Base-by-base conservation (phyloP, 2,888 invertebrate genomes). In the Tetranychus piercei region DNA sequence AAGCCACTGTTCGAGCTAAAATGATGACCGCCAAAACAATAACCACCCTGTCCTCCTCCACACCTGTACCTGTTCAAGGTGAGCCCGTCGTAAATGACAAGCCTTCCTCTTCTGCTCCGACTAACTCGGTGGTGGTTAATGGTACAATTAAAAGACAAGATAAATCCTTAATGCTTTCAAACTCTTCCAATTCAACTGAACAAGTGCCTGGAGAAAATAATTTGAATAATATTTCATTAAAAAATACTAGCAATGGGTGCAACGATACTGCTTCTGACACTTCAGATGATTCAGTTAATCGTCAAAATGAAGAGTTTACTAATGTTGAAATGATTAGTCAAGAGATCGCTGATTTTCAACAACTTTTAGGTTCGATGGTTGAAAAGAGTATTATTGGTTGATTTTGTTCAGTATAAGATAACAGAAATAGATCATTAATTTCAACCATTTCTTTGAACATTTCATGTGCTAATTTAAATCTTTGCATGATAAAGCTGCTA, bases 321-420 rank as follows among this genome's bases (percentile, higher is more conserved):
- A 77, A 75, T 77, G 78, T 82, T 78, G 83, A 83, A 79, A 81
- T 82, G 78, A 80, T 84, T 74, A 83, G 81, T 77, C 82, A 82
- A 78, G 84, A 84, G 80, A 81, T 84, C 81, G 83, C 82, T 76
- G 83, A 83, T 80, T 82, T 84, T 77, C 83, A 84, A 78, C 81
- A 83, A 79, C 80, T 84, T 77, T 80, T 84, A 74, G 82, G 82
- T 4, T 34, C 34, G 34, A 34, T 34, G 34, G 34, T 34, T 34
- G 34, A 34, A 34, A 34, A 34, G 34, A 34, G 34, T 34, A 34
- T 34, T 4, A 34, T 34, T 34, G 34, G 34, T 34, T 34, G 34
- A 34, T 34, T n/a, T 34, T 34, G 34, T 3, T 34, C 34, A 34
- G 34, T 34, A 3, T 34, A 34, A 5, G 34, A 34, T 34, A 34